phyloP scores from a whole-genome alignment of 1,140 invertebrate genomes.

The Drosophila ogumai region DNA sequence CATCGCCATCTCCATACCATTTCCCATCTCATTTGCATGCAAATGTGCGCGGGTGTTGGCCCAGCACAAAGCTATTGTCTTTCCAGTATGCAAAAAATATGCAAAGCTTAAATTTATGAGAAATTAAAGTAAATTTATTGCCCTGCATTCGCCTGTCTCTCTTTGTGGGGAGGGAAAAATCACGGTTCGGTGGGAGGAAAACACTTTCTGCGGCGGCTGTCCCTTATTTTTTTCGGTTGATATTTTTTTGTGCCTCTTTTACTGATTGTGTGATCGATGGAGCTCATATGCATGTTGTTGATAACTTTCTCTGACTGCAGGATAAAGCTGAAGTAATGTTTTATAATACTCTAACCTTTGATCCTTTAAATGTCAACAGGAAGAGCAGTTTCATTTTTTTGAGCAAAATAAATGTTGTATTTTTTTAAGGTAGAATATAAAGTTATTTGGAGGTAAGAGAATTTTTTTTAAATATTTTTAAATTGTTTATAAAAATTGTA shows the following conservation, averaged over 20 bases:
- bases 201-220: constrained; percentile 64
- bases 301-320: constrained; percentile 67
- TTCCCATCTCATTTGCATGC: constrained; percentile 73
- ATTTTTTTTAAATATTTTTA: not conserved
- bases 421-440: not conserved
- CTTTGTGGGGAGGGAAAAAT: constrained; percentile 31
- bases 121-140: constrained; percentile 84
- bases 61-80: constrained; percentile 74
- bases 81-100: constrained; percentile 72
- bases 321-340: constrained; percentile 14
- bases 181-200: constrained; percentile 45
- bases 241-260: not conserved
- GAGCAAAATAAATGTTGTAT: too few relatives aligned
- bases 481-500: not conserved
- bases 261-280: constrained; percentile 76
- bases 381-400: not conserved
- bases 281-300: constrained; percentile 52
- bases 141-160: constrained; percentile 59
- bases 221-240: constrained; percentile 48
- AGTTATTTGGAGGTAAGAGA: not conserved
- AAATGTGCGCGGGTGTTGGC: constrained; percentile 82
- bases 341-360: constrained; percentile 34
- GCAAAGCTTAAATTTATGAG: constrained; percentile 81
- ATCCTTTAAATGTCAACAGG: constrained; percentile 14
- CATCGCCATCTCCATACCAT: constrained; percentile 16